Evolutionary conservation across 2,113 vertebrate species (phyloP).

Genomic region (Alaudala cheleensis): DNA sequence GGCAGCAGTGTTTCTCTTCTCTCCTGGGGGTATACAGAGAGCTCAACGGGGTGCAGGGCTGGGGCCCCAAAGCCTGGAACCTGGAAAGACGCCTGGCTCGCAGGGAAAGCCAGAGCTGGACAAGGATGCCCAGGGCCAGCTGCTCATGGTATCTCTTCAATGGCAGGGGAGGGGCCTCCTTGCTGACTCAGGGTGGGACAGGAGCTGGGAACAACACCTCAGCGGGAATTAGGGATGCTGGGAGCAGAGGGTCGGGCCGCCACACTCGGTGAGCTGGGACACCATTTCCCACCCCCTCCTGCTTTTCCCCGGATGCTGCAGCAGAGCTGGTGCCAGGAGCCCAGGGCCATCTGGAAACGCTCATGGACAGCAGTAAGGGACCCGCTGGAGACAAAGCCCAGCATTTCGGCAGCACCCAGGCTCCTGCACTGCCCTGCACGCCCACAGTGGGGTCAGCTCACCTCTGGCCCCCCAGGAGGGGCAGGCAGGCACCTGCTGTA

Average conservation of each 20-base stretch:
- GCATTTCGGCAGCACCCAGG: not conserved
- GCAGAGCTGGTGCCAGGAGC: not conserved
- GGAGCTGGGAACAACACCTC: not conserved
- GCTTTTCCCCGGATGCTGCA: not conserved
- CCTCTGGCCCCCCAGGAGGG: not conserved
- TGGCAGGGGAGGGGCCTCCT: not conserved
- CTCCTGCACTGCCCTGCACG: rapidly evolving
- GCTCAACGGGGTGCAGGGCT: rapidly evolving
- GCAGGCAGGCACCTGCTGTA: not conserved
- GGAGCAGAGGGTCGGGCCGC: not conserved
- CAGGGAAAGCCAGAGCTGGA: not conserved
- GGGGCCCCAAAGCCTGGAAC: not conserved
- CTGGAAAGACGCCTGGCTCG: rapidly evolving
- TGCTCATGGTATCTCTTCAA: rapidly evolving
- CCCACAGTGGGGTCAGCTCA: rapidly evolving
- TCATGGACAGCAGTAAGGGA: not conserved
- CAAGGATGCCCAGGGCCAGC: not conserved
- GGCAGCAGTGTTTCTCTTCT: not conserved
- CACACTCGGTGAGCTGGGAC: not conserved
- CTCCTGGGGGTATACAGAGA: not conserved
- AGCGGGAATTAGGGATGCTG: not conserved
- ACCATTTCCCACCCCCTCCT: not conserved
- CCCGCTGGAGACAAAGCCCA: not conserved
- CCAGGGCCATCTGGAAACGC: not conserved
- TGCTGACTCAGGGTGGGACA: not conserved